These are phyloP conservation scores for Halcyon senegalensis DNA, from an alignment of 2,113 vertebrate species.

Conservation along the genomic window DNA sequence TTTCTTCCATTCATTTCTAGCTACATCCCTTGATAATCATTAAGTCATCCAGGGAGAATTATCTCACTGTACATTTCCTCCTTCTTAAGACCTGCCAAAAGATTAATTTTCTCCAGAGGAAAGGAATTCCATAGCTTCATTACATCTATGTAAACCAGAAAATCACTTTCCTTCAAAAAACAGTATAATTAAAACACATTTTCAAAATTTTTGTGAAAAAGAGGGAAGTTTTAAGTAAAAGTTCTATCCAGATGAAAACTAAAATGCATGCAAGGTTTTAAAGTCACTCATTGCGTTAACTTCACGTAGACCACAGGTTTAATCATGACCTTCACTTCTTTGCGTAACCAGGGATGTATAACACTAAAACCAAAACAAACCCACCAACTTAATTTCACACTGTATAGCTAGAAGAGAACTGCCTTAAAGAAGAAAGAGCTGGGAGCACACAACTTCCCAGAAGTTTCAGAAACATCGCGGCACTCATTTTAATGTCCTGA, in stretches of 20 bases:
- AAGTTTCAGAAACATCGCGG: background rate
- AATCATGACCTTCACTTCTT: background rate
- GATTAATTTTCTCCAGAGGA: conserved; percentile 11
- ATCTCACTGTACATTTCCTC: background rate
- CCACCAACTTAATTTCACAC: background rate
- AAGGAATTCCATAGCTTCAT: background rate
- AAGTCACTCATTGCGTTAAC: background rate
- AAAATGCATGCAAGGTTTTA: background rate
- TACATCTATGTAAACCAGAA: background rate
- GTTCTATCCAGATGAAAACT: background rate
- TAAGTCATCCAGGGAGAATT: background rate
- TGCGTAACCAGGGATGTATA: background rate
- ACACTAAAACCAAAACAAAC: background rate
- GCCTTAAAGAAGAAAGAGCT: background rate
- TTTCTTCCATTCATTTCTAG: background rate
- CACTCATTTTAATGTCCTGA: background rate
- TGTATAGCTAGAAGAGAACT: background rate
- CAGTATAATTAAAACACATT: background rate
- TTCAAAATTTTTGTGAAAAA: background rate
- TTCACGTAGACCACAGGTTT: background rate
- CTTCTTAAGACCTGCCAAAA: conserved; percentile 7
- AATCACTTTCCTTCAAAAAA: background rate
- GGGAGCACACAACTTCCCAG: background rate
- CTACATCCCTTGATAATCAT: background rate
- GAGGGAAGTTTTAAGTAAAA: background rate